Percentiles rank a stretch among this genome's conserved stretches.
Conservation (phyloP, 2,113 vertebrate genomes). For the Neoarius graeffei region DNA sequence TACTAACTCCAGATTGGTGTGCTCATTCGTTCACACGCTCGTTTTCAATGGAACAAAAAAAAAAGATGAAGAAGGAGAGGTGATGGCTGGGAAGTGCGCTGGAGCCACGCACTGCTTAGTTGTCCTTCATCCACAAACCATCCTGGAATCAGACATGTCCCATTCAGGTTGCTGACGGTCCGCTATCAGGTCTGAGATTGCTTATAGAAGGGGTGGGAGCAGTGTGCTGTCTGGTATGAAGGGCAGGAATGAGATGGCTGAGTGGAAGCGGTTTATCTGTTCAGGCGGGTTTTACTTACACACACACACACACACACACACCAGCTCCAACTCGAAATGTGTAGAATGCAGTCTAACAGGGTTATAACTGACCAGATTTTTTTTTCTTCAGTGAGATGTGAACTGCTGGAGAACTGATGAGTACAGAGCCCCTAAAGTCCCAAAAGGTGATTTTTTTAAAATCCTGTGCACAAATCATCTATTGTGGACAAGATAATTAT, state of each 20-base stretch:
- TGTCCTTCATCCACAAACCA: neutral
- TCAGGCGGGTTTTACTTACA: constrained; percentile 57
- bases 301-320: constrained; percentile 3
- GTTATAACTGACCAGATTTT: neutral
- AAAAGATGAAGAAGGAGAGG: neutral
- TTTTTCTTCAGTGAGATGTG: neutral
- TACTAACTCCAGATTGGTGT: constrained; percentile 62
- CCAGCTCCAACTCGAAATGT: neutral
- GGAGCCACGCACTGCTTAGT: neutral
- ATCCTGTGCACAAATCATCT: too few relatives aligned
- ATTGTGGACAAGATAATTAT: too few relatives aligned
- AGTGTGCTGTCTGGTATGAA: constrained; percentile 70
- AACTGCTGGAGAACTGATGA: neutral
- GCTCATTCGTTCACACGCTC: constrained; percentile 62
- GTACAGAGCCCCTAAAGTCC: too few relatives aligned
- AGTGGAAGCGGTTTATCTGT: constrained; percentile 66
- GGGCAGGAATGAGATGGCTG: constrained; percentile 72
- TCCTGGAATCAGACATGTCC: constrained; percentile 1
- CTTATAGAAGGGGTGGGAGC: constrained; percentile 68
- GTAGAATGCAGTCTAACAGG: neutral
- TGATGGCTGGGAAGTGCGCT: neutral
- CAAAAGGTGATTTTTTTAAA: too few relatives aligned
- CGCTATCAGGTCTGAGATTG: constrained; percentile 69
- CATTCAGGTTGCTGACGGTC: constrained; percentile 58
- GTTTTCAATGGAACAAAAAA: constrained; percentile 37